Evolutionary conservation across 2,113 vertebrate species (phyloP).

Genomic region (Marmota flaviventris): DNA sequence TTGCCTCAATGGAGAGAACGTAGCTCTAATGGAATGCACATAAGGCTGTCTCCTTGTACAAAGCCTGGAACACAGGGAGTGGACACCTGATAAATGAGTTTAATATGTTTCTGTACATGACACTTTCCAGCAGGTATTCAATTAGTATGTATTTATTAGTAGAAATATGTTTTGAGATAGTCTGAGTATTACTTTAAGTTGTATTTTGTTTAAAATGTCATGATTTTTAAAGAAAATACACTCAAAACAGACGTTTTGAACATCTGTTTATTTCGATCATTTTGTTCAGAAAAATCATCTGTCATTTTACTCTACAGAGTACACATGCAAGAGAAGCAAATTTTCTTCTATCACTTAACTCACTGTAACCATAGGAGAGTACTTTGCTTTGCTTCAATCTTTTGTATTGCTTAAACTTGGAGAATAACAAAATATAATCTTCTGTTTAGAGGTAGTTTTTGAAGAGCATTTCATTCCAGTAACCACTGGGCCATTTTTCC

Average conservation of each 20-base stretch:
- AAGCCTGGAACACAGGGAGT: not conserved
- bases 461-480: not conserved
- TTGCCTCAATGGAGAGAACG: not conserved
- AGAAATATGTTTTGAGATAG: not conserved
- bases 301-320: not conserved
- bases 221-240: conserved; percentile 14
- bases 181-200: not conserved
- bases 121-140: not conserved
- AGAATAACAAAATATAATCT: conserved; percentile 23
- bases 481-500: not conserved
- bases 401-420: not conserved
- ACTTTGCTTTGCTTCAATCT: not conserved
- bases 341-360: conserved; percentile 34
- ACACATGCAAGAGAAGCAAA: not conserved
- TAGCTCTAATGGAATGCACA: not conserved
- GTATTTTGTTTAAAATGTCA: conserved; percentile 2
- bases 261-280: not conserved
- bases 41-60: not conserved
- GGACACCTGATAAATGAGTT: not conserved
- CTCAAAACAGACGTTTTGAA: not conserved
- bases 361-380: not conserved
- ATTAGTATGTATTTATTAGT: not conserved
- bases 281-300: not conserved
- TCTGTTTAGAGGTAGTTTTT: not conserved
- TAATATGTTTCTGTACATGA: not conserved